Conservation (phyloP, 2,797 vertebrate genomes). For the Pangasius krempfi region DNA sequence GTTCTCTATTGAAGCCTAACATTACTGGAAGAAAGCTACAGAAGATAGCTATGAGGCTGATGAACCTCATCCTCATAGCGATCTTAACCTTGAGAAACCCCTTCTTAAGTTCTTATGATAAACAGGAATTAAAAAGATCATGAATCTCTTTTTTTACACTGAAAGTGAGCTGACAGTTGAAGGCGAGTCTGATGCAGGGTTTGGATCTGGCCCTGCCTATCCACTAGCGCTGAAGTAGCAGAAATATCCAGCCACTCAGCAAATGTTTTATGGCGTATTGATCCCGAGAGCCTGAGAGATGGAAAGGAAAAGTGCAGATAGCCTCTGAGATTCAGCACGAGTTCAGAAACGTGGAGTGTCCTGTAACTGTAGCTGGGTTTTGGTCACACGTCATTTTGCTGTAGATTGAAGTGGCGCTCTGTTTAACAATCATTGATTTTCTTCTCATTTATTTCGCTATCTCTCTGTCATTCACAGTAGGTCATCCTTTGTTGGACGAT, state of each 20-base stretch:
- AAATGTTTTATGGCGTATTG: conserved; percentile 40
- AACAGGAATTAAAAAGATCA: neutral
- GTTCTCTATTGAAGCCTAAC: neutral
- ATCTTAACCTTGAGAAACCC: neutral
- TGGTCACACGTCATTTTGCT: conserved; percentile 20
- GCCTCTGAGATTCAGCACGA: neutral
- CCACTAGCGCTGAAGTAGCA: conserved; percentile 32
- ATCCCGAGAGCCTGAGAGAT: neutral
- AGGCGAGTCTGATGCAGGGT: conserved; percentile 30
- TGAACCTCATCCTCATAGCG: no score
- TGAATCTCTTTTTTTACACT: conserved; percentile 7
- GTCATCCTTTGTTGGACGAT: conserved; percentile 62
- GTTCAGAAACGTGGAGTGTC: neutral
- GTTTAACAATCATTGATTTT: conserved; percentile 44
- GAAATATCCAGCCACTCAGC: conserved; percentile 13
- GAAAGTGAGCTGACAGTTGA: conserved; percentile 39
- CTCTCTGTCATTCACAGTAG: conserved; percentile 54
- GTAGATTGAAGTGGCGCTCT: conserved; percentile 27
- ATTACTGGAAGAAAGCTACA: neutral
- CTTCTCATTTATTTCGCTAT: conserved; percentile 16
- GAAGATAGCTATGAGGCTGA: neutral
- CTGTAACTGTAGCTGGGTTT: neutral
- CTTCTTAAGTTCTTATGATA: neutral
- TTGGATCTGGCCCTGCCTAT: conserved; percentile 3
- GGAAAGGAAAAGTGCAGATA: neutral